Base-by-base conservation (phyloP, 2,113 vertebrate species). In the Nerophis ophidion region DNA sequence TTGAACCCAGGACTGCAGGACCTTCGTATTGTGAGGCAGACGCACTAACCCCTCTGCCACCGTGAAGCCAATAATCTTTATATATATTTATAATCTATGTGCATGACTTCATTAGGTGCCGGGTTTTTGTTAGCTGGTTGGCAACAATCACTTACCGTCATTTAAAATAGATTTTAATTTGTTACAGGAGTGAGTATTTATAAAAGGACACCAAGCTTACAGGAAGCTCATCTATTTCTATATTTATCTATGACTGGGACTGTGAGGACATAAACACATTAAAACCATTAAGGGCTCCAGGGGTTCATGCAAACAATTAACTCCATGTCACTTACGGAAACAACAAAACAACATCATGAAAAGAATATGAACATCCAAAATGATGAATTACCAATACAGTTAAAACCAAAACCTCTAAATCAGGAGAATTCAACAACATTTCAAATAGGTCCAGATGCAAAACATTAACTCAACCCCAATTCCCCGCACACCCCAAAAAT, bases 281-380 rank as follows among this genome's bases (percentile, higher is more conserved):
- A 78, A 74, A 75, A 9, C 63, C 71, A 58, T 68, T 69, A 74
- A 71, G 57, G 46, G 36, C 7, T 9, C 42, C 46, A 44, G 14
- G 45, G 16, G 40, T 52, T 40, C 26, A 1, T 59, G 44, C 64
- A 36, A 35, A 38, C 54, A 60, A 68, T 75, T 75, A 71, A 75
- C 9, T 36, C 10, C 48, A 61, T 55, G 61, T 56, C 44, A 10
- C 35, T 77, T 75, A 79, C 10, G 12, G 10, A 44, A 44, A 44
- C 26, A 26, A 26, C 26, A 26, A 26, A 26, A 26, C 26, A 26
- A 26, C 26, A 26, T 26, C 3, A 26, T 26, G 2, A 26, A 26
- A 26, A 26, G 26, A 26, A 26, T 26, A 26, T 26, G n/a, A n/a
- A n/a, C n/a, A n/a, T n/a, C n/a, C n/a, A n/a, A n/a, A n/a, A n/a